Percentiles rank a stretch among this genome's conserved stretches.
These are phyloP conservation scores for Seira musarum DNA, from an alignment of 2,888 invertebrate genomes.

Conservation along the genomic window DNA sequence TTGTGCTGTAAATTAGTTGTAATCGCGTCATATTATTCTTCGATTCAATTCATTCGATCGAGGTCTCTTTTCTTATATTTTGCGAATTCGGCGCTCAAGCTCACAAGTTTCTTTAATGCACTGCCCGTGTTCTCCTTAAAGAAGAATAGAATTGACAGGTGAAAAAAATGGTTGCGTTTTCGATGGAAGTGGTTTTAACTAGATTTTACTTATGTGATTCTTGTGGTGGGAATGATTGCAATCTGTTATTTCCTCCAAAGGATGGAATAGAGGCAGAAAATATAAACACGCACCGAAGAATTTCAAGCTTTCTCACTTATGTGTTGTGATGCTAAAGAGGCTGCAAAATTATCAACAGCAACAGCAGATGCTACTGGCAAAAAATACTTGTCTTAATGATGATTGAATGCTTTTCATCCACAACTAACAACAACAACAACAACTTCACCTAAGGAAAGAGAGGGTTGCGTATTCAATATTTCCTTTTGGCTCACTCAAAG, in stretches of 20 bases:
- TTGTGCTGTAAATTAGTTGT: too few relatives aligned
- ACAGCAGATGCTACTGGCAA: not conserved
- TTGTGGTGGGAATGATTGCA: not conserved
- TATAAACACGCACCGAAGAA: not conserved
- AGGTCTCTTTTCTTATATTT: too few relatives aligned
- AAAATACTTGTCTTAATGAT: constrained; percentile 30
- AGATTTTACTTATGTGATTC: too few relatives aligned
- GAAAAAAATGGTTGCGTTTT: constrained; percentile 43
- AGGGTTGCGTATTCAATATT: not conserved
- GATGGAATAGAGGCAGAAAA: not conserved
- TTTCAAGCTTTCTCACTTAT: not conserved
- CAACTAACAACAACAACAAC: not conserved
- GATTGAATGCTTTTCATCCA: constrained; percentile 32
- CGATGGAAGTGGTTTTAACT: not conserved
- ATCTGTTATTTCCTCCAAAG: not conserved
- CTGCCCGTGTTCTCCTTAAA: not conserved
- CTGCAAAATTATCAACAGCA: not conserved
- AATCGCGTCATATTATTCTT: too few relatives aligned
- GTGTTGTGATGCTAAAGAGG: not conserved
- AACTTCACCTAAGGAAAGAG: not conserved
- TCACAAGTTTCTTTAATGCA: not conserved
- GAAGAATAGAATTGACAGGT: constrained; percentile 32
- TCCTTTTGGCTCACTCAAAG: not conserved
- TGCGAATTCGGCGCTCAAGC: too few relatives aligned
- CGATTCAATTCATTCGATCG: too few relatives aligned